phyloP scores from a whole-genome alignment of 2,113 vertebrate species.

The Mormyrus lacerda region DNA sequence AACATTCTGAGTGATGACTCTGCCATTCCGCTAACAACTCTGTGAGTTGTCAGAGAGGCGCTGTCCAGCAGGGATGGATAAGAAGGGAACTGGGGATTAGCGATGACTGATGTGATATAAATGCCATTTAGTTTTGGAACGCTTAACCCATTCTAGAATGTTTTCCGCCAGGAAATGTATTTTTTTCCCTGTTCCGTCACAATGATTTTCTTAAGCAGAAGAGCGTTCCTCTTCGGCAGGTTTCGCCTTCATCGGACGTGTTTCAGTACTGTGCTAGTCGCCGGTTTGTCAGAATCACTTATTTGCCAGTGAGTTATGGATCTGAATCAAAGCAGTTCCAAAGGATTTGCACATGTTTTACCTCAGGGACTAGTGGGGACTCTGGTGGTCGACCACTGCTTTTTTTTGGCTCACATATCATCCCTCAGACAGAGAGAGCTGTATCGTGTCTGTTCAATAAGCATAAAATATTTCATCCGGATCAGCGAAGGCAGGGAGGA shows the following conservation, averaged over 20 bases:
- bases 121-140: neutral
- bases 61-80: neutral
- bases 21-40: neutral
- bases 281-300: conserved; percentile 7
- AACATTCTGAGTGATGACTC: neutral
- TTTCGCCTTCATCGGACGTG: neutral
- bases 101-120: neutral
- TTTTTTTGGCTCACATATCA: conserved; percentile 26
- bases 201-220: neutral
- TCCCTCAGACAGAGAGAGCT: conserved; percentile 39
- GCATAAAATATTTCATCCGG: conserved; percentile 50
- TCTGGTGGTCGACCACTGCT: neutral
- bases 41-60: neutral
- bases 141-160: neutral
- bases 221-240: neutral
- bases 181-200: neutral
- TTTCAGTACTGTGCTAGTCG: conserved; percentile 3
- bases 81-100: neutral
- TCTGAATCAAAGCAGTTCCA: neutral
- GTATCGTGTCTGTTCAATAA: conserved; percentile 47
- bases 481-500: conserved; percentile 38
- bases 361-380: neutral
- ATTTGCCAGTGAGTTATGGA: conserved; percentile 13
- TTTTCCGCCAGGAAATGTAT: neutral
- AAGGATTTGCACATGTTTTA: neutral